These are phyloP conservation scores for Vannuccia rotundouncinata DNA, from an alignment of 2,888 invertebrate species.

Conservation along the genomic window DNA sequence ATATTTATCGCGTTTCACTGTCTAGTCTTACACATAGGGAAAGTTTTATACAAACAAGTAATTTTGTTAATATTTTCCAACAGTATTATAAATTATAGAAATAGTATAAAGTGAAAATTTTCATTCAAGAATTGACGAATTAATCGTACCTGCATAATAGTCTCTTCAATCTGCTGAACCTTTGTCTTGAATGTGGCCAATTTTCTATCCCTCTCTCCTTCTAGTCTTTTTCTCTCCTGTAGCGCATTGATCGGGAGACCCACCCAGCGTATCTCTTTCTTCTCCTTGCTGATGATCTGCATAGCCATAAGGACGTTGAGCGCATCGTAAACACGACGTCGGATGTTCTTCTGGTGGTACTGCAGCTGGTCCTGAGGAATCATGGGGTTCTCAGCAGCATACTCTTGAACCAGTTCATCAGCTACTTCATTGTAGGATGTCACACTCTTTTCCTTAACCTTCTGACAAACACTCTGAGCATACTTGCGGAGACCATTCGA, in stretches of 20 bases:
- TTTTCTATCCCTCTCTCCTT: conserved; percentile 43
- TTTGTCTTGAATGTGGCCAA: not conserved
- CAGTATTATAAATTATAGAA: no score
- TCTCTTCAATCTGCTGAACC: not conserved
- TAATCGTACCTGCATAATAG: no score
- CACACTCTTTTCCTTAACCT: conserved; percentile 91
- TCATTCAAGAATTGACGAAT: no score
- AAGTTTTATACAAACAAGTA: no score
- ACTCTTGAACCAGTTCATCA: conserved; percentile 93
- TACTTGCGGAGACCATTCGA: conserved; percentile 89
- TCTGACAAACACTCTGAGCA: conserved; percentile 99
- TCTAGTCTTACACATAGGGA: no score
- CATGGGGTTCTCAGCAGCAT: conserved; percentile 61
- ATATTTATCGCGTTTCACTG: no score
- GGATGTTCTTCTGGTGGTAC: conserved; percentile 93
- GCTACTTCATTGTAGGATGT: conserved; percentile 99
- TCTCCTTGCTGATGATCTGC: conserved; percentile 99
- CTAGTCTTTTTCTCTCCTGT: conserved; percentile 75
- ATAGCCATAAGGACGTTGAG: conserved; percentile 99
- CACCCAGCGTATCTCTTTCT: conserved; percentile 98
- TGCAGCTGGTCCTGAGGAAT: conserved; percentile 59
- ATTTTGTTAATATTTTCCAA: no score
- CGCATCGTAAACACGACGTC: conserved; percentile 95
- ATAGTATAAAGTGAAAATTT: no score
- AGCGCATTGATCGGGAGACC: conserved; percentile 91